Conservation (phyloP, 2,797 vertebrate genomes). For the Sebastes taczanowskii region DNA sequence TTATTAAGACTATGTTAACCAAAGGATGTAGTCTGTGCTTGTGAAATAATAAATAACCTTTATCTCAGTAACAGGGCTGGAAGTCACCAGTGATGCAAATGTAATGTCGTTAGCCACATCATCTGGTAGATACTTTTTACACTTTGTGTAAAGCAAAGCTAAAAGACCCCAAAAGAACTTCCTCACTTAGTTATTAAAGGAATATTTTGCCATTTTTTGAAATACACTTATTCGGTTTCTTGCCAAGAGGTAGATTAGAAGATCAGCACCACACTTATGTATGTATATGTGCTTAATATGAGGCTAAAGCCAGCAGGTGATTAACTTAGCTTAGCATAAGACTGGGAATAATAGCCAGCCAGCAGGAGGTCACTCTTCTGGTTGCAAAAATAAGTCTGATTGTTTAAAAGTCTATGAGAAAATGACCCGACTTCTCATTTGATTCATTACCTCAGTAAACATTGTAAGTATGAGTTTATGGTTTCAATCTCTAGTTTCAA, state of each 20-base stretch:
- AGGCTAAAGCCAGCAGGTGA: not conserved
- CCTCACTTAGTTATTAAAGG: not conserved
- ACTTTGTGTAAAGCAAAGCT: not conserved
- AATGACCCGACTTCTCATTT: too few relatives aligned
- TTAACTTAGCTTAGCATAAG: too few relatives aligned
- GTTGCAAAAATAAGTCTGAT: too few relatives aligned
- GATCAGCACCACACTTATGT: not conserved
- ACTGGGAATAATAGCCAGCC: too few relatives aligned
- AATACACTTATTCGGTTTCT: not conserved
- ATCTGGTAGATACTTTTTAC: not conserved
- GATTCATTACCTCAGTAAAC: too few relatives aligned
- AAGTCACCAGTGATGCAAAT: not conserved
- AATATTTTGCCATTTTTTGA: not conserved
- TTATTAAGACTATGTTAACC: not conserved
- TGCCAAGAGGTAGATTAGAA: too few relatives aligned
- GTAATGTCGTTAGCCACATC: not conserved
- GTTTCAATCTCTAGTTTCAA: too few relatives aligned
- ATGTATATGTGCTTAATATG: not conserved
- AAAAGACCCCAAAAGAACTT: not conserved
- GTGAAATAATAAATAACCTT: not conserved
- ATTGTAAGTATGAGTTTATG: too few relatives aligned
- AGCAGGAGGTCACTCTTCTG: fast-evolving
- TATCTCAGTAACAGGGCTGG: not conserved
- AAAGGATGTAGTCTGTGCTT: not conserved
- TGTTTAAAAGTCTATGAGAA: too few relatives aligned